phyloP scores from a whole-genome alignment of 2,113 vertebrate genomes.

The Vireo altiloquus region DNA sequence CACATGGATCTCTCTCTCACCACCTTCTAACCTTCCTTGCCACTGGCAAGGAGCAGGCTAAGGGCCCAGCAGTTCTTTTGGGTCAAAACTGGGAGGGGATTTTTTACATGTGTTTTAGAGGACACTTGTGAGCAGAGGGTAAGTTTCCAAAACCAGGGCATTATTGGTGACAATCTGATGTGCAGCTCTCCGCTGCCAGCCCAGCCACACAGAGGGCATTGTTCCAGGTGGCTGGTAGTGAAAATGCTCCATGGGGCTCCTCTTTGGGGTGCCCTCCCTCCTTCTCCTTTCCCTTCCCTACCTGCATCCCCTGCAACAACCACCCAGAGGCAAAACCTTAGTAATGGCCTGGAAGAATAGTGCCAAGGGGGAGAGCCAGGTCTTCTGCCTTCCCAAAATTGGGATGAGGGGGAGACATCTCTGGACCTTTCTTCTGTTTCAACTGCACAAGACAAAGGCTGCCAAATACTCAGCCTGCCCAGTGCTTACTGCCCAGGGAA shows the following conservation, averaged over 20 bases:
- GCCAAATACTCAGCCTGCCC: background rate
- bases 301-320: background rate
- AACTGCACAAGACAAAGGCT: background rate
- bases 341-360: background rate
- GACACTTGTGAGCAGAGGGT: background rate
- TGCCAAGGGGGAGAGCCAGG: background rate
- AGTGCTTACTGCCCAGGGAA: background rate
- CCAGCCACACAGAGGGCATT: background rate
- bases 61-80: background rate
- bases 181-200: background rate
- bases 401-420: background rate
- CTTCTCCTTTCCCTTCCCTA: background rate
- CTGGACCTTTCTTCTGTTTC: background rate
- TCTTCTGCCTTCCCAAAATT: background rate
- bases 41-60: background rate
- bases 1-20: background rate
- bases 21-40: background rate
- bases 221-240: accelerated
- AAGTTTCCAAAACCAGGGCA: background rate
- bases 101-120: background rate
- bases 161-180: background rate
- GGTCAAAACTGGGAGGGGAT: background rate
- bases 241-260: background rate
- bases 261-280: background rate
- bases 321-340: background rate